Conservation (phyloP, 2,888 invertebrate species). For the Melieria crassipennis region DNA sequence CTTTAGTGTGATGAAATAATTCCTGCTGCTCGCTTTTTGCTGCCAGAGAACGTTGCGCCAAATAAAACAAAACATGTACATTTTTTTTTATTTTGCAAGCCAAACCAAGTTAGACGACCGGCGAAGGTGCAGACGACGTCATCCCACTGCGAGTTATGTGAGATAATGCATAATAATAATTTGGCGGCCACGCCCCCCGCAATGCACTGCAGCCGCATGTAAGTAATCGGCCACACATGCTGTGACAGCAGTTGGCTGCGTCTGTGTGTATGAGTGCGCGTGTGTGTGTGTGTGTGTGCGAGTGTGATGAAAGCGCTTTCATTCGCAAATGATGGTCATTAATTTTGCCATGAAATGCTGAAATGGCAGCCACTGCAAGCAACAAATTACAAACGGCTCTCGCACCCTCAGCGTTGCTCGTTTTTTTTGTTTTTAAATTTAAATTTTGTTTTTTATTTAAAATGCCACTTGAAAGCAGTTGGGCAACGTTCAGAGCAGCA, state of each 20-base stretch:
- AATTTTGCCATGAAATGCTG: conserved; percentile 31
- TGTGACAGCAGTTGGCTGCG: background rate
- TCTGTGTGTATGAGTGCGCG: background rate
- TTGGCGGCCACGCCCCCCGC: background rate
- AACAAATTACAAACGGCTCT: too few relatives aligned
- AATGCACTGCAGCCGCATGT: too few relatives aligned
- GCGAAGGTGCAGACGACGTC: too few relatives aligned
- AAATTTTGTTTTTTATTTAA: conserved; percentile 22
- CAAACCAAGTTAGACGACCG: too few relatives aligned
- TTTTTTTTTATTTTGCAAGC: background rate
- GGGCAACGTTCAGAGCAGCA: too few relatives aligned
- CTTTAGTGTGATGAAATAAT: conserved; percentile 11
- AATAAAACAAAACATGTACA: background rate
- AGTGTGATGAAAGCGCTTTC: conserved; percentile 34
- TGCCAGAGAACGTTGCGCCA: background rate
- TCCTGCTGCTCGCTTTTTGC: conserved; percentile 1
- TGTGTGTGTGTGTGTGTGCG: conserved; percentile 16
- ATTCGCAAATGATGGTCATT: conserved; percentile 35
- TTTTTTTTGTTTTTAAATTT: conserved; percentile 6
- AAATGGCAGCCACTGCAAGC: background rate
- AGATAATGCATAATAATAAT: conserved; percentile 37
- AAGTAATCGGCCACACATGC: too few relatives aligned
- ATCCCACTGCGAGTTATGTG: conserved; percentile 16
- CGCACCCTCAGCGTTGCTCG: too few relatives aligned
- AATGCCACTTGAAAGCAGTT: conserved; percentile 23